These are phyloP conservation scores for Heterochromis multidens DNA, from an alignment of 2,113 vertebrate genomes.

Conservation along the genomic window DNA sequence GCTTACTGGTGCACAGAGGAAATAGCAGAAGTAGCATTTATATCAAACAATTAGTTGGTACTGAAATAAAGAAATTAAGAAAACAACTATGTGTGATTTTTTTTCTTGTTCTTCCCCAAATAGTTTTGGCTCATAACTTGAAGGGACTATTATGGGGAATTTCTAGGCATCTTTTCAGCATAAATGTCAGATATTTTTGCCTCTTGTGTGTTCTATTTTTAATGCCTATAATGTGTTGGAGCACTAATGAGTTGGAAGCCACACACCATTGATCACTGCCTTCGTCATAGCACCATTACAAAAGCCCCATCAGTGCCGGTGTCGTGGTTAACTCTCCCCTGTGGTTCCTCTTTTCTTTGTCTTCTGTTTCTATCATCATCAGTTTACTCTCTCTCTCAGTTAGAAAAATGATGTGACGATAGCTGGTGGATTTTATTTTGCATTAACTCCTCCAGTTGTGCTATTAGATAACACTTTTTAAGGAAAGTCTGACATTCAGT, in stretches of 20 bases:
- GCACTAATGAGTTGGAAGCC: constrained; percentile 48
- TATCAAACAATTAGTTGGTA: neutral
- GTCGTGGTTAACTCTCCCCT: neutral
- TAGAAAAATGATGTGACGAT: neutral
- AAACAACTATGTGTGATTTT: neutral
- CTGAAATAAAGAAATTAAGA: neutral
- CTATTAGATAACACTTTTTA: neutral
- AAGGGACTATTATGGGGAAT: neutral
- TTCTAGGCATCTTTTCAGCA: neutral
- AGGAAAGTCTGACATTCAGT: neutral
- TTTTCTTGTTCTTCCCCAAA: neutral
- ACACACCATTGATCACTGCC: constrained; percentile 56
- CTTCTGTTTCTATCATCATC: neutral
- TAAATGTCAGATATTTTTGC: constrained; percentile 12
- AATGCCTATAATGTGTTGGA: constrained; percentile 32
- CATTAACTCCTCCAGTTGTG: neutral
- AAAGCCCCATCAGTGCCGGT: constrained; percentile 28
- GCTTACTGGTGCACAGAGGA: neutral
- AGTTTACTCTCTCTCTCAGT: neutral
- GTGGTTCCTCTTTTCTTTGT: neutral
- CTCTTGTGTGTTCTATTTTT: constrained; percentile 52
- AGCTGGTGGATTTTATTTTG: neutral
- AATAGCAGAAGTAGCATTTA: neutral
- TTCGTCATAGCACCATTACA: constrained; percentile 38
- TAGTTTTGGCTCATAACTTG: neutral